Percentiles rank a stretch among this genome's conserved stretches.
These are phyloP conservation scores for Sarcophilus harrisii DNA, from an alignment of 2,797 vertebrate species.

Conservation along the genomic window DNA sequence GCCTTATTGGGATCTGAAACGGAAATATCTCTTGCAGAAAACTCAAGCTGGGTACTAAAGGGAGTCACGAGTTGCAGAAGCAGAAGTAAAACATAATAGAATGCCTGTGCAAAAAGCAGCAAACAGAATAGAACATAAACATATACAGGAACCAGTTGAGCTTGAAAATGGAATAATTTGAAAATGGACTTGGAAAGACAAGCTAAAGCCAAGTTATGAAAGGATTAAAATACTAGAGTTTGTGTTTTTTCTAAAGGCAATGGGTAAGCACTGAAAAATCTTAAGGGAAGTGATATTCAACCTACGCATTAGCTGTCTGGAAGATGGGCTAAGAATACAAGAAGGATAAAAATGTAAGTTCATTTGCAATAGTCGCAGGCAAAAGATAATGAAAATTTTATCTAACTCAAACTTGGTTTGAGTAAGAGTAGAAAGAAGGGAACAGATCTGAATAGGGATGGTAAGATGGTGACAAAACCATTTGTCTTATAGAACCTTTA, in stretches of 20 bases:
- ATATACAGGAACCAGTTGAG: background rate
- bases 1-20: background rate
- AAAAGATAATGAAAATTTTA: background rate
- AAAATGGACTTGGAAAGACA: background rate
- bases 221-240: background rate
- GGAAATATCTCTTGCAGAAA: background rate
- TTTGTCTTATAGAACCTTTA: background rate
- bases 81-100: background rate
- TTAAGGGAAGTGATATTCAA: background rate
- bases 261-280: background rate
- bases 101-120: background rate
- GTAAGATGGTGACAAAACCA: background rate
- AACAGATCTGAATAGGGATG: background rate
- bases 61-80: background rate
- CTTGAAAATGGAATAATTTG: background rate
- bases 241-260: background rate
- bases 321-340: background rate
- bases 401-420: background rate
- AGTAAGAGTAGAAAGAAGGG: background rate
- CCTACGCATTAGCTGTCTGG: background rate
- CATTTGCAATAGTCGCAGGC: background rate
- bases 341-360: background rate
- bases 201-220: background rate
- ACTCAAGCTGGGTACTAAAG: background rate
- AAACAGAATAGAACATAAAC: background rate